Evolutionary conservation across 2,113 vertebrate genomes (phyloP), one percentile per base, ranked within the genome.

Genomic region (Myocastor coypus): DNA sequence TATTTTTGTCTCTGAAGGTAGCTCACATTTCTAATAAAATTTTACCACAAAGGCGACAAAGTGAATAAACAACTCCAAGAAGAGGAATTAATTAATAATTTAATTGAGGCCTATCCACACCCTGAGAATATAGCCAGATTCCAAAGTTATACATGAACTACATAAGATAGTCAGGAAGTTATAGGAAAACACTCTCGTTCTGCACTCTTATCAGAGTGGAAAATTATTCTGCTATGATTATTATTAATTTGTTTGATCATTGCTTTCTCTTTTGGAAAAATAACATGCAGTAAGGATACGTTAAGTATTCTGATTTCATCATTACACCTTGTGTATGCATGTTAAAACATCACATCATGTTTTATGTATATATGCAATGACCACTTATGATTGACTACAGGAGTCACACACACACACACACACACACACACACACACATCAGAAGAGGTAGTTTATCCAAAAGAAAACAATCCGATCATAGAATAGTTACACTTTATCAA

Each of bases 1-100:
- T 55, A 63, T 61, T 91, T 94, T 86, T n/a, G 11, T 64, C 68
- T 95, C 93, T 46, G 46, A 89, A 78, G 34, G 52, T 40, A 26
- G 26, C 19, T 91, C 0, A 50, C 34, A 34, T 89, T 63, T 91
- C 64, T 50, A 34, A 83, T 61, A 55, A 71, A 97, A 32, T 83
- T 78, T 52, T 55, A 64, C 4, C 14, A 75, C 9, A 83, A 28
- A 34, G n/a, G 11, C 78, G 55, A 32, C 34, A 89, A 63, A 71
- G 22, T 19, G 3, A 83, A 6, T 63, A n/a, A 78, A 40, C 3
- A 57, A 24, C 13, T 63, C 86, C 10, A 20, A 14, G 42, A 66
- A 30, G 28, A 91, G 52, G 1, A 85, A 12, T 37, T 64, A 84
- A 63, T 28, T 50, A 73, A 34, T 68, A 83, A 91, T 84, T 84